These are phyloP conservation scores for Brachionus plicatilis DNA, from an alignment of 1,140 invertebrate species.

Conservation along the genomic window DNA sequence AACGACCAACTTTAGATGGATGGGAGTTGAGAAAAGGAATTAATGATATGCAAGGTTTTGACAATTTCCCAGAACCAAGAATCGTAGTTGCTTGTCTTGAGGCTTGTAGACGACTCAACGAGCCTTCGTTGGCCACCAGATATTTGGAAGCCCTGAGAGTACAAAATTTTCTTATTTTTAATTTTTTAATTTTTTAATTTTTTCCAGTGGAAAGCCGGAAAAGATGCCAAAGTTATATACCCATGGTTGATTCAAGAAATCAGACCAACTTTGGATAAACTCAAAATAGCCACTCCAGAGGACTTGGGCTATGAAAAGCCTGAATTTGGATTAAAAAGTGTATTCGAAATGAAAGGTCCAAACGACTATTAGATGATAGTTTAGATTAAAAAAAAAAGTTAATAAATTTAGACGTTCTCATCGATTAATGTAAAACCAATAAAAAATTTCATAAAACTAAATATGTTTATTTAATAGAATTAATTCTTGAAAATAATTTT, in stretches of 20 bases:
- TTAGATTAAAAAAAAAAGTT: not conserved
- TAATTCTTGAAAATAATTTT: not conserved
- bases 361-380: constrained; percentile 31
- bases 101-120: constrained; percentile 85
- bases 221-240: constrained; percentile 71
- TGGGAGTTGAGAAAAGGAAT: constrained; percentile 81
- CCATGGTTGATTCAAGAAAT: constrained; percentile 89
- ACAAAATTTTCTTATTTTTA: not conserved
- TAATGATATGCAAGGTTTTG: constrained; percentile 67
- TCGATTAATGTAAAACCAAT: constrained; percentile 1
- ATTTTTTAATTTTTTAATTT: not conserved
- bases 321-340: constrained; percentile 63
- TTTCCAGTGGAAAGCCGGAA: constrained; percentile 72
- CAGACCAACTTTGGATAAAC: constrained; percentile 78
- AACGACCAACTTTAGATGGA: constrained; percentile 64
- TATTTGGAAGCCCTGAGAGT: constrained; percentile 82
- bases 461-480: not conserved
- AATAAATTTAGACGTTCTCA: not conserved
- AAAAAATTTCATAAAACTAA: not conserved
- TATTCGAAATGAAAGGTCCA: constrained; percentile 38
- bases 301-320: constrained; percentile 95
- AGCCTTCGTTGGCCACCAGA: constrained; percentile 81
- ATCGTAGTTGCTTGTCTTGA: constrained; percentile 83
- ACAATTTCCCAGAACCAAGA: constrained; percentile 87
- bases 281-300: constrained; percentile 88